These are phyloP conservation scores for Etheostoma cragini DNA, from an alignment of 2,113 vertebrate genomes.

Conservation along the genomic window DNA sequence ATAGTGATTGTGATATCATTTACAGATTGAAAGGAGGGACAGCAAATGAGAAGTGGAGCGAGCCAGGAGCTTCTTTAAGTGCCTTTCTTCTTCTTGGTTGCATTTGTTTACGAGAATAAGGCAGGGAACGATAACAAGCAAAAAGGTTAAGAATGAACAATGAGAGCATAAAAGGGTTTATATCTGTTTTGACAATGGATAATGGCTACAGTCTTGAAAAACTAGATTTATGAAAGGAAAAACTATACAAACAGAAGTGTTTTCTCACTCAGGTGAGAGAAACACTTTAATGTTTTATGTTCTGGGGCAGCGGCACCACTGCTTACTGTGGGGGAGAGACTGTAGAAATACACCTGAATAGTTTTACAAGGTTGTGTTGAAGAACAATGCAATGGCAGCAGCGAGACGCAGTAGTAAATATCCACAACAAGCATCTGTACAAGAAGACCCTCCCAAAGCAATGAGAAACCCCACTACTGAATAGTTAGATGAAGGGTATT, in stretches of 20 bases:
- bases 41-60: conserved; percentile 5
- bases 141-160: conserved; percentile 51
- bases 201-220: conserved; percentile 37
- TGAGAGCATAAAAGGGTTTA: conserved; percentile 21
- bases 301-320: conserved; percentile 37
- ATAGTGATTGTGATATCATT: conserved; percentile 37
- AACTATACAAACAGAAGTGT: conserved; percentile 27
- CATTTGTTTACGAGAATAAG: conserved; percentile 37
- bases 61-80: not conserved
- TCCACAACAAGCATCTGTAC: conserved; percentile 52
- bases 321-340: conserved; percentile 45
- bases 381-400: conserved; percentile 46
- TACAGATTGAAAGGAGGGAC: conserved; percentile 32
- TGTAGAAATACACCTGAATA: conserved; percentile 69
- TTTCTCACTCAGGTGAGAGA: conserved; percentile 56
- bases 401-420: conserved; percentile 56
- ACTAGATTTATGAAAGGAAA: conserved; percentile 40
- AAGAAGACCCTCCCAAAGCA: conserved; percentile 55
- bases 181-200: conserved; percentile 37
- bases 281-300: conserved; percentile 74
- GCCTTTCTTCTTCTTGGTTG: conserved; percentile 1
- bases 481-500: conserved; percentile 66
- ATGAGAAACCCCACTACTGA: conserved; percentile 54
- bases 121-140: conserved; percentile 14
- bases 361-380: conserved; percentile 66